These are phyloP conservation scores for Nomada fucata DNA, from an alignment of 2,888 invertebrate species.

Conservation along the genomic window DNA sequence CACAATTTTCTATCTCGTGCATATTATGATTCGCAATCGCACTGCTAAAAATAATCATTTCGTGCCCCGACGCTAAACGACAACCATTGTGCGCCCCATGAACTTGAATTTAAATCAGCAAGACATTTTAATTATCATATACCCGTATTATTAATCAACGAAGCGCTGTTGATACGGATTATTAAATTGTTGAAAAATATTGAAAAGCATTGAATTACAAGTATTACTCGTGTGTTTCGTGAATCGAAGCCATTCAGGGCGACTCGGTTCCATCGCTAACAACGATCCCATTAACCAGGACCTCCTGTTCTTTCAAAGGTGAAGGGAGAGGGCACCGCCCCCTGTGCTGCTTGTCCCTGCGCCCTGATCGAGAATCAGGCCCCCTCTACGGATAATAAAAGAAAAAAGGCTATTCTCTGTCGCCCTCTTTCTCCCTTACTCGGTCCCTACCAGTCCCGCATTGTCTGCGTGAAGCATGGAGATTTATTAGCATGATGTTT, in stretches of 20 bases:
- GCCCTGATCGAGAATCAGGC: constrained; percentile 47
- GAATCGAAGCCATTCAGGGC: neutral
- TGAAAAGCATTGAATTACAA: too few relatives aligned
- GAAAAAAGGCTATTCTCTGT: constrained; percentile 14
- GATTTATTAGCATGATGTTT: constrained; percentile 20
- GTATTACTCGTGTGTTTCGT: too few relatives aligned
- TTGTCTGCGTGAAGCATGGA: constrained; percentile 7
- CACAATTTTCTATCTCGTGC: too few relatives aligned
- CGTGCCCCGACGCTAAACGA: too few relatives aligned
- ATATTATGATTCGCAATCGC: too few relatives aligned
- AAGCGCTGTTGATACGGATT: too few relatives aligned
- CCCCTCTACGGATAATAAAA: constrained; percentile 42
- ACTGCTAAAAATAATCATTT: too few relatives aligned
- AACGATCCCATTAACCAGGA: constrained; percentile 75
- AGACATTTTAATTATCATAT: too few relatives aligned
- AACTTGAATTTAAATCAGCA: too few relatives aligned
- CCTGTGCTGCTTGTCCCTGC: constrained; percentile 54
- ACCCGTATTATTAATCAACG: too few relatives aligned
- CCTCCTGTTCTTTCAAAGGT: constrained; percentile 45
- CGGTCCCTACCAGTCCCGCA: neutral
- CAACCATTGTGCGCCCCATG: too few relatives aligned
- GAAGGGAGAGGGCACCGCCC: constrained; percentile 44
- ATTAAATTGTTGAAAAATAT: too few relatives aligned
- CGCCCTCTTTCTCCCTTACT: neutral
- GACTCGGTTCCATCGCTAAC: constrained; percentile 16